Conservation (phyloP, 2,797 vertebrate species). For the Microhierax caerulescens region DNA sequence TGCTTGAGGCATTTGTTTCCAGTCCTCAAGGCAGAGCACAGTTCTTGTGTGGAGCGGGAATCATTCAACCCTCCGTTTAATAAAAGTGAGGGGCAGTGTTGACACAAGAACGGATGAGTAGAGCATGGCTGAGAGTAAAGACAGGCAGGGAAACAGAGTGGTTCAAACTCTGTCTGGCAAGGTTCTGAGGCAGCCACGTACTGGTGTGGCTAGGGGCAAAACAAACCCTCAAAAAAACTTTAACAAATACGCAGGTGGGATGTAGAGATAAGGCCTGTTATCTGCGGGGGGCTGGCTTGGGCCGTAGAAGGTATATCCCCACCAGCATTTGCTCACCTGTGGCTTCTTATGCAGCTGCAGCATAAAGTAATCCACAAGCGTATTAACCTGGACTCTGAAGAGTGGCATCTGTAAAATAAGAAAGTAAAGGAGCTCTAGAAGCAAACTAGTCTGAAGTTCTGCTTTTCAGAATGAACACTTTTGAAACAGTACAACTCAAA, state of each 20-base stretch:
- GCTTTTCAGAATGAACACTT: not conserved
- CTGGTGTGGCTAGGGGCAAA: not conserved
- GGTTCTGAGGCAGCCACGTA: not conserved
- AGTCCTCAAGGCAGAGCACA: not conserved
- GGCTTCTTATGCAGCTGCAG: not conserved
- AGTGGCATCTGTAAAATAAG: not conserved
- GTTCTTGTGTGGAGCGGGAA: not conserved
- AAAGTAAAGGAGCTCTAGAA: not conserved
- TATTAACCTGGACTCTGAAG: not conserved
- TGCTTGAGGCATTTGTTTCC: not conserved
- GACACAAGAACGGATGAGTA: not conserved
- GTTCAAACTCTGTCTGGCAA: not conserved
- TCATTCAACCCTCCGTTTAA: not conserved
- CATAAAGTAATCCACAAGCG: not conserved
- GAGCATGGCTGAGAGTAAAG: not conserved
- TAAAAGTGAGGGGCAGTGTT: not conserved
- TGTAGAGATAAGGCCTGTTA: not conserved
- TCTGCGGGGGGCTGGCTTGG: not conserved
- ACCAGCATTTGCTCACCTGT: not conserved
- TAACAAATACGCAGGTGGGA: not conserved
- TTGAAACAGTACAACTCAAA: not conserved
- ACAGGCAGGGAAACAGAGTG: not conserved
- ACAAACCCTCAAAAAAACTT: not conserved
- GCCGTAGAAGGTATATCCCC: not conserved
- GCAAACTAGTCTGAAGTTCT: not conserved